Conservation (phyloP, 2,113 vertebrate species). For the Phalacrocorax aristotelis region DNA sequence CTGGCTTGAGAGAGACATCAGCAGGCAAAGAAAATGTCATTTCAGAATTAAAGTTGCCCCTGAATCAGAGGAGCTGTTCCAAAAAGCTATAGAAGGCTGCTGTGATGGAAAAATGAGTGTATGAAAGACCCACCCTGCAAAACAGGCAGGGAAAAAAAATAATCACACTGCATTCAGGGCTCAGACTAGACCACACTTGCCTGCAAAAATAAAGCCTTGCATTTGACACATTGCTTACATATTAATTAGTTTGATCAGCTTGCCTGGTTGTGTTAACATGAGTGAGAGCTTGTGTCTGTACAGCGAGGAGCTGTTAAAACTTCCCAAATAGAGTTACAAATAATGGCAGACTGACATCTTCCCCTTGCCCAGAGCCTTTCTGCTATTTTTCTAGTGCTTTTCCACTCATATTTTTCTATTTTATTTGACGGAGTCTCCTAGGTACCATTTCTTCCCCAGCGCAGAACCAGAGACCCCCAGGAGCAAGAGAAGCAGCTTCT, state of each 20-base stretch:
- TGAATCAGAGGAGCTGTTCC: not conserved
- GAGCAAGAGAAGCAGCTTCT: not conserved
- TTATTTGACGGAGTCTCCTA: not conserved
- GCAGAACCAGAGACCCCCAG: not conserved
- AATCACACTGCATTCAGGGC: slow-evolving; percentile 19
- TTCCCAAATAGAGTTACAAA: not conserved
- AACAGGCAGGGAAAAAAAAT: slow-evolving; percentile 33
- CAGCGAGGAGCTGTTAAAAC: slow-evolving; percentile 26
- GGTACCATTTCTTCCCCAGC: not conserved
- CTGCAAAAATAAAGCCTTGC: slow-evolving; percentile 39
- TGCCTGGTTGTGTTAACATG: slow-evolving; percentile 24
- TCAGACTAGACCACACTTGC: slow-evolving; percentile 49
- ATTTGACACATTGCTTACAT: slow-evolving; percentile 54
- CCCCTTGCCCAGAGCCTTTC: not conserved
- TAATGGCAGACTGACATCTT: not conserved
- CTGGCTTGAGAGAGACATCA: not conserved
- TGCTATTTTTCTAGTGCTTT: not conserved
- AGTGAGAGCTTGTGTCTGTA: not conserved
- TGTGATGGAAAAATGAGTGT: not conserved
- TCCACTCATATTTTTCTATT: not conserved
- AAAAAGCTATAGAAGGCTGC: slow-evolving; percentile 11
- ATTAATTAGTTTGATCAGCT: slow-evolving; percentile 59
- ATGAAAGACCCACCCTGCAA: slow-evolving; percentile 24
- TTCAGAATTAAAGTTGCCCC: not conserved
- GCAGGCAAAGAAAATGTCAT: not conserved